A percentile compares a stretch with the other conserved stretches of the same genome.
Conservation (phyloP, 1,140 invertebrate genomes). For the Cecropterus lyciades region DNA sequence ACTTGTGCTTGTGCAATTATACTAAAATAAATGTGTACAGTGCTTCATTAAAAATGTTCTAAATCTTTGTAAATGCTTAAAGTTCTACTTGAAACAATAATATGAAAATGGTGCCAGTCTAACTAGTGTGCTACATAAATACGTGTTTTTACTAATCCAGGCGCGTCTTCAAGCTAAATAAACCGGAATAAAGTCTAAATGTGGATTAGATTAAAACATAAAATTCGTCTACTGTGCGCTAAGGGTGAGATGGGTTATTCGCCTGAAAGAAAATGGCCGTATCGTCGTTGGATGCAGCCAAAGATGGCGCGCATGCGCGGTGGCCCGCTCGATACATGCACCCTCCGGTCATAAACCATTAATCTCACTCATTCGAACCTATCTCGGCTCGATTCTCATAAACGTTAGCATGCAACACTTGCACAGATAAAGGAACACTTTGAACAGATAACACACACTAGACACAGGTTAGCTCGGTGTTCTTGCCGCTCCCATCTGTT, state of each 20-base stretch:
- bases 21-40: no score
- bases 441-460: conserved; percentile 23
- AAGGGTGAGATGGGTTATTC: conserved; percentile 29
- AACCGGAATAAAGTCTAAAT: neutral
- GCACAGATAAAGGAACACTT: conserved; percentile 40
- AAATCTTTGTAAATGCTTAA: no score
- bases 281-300: conserved; percentile 58
- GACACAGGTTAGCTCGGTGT: conserved; percentile 20
- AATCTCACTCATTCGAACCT: conserved; percentile 35
- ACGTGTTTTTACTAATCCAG: neutral
- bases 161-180: neutral
- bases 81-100: no score
- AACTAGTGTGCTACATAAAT: neutral
- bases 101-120: no score
- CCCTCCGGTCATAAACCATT: conserved; percentile 55
- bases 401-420: conserved; percentile 34
- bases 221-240: conserved; percentile 7
- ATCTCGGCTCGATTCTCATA: conserved; percentile 19
- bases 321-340: conserved; percentile 74
- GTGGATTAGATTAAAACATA: neutral
- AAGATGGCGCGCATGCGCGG: conserved; percentile 72
- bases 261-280: conserved; percentile 64
- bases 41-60: no score
- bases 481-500: conserved; percentile 36
- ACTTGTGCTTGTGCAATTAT: no score